A percentile compares a stretch with the other conserved stretches of the same genome.
Evolutionary conservation across 2,797 vertebrate genomes (phyloP).

Genomic region (Picus viridis): DNA sequence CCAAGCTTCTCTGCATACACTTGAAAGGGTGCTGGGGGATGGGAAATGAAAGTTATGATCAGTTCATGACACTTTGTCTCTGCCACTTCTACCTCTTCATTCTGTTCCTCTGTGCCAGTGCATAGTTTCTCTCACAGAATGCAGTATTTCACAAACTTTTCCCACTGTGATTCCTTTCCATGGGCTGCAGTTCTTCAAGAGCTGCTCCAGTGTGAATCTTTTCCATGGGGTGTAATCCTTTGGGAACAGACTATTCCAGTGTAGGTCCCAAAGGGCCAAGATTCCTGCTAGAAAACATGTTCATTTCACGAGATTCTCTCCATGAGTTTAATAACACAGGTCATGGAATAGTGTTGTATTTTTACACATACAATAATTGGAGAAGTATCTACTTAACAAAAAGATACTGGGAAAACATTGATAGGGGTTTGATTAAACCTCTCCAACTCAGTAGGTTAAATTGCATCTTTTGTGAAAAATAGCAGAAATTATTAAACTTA

Average conservation of each 20-base stretch:
- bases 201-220: neutral
- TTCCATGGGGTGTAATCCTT: neutral
- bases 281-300: neutral
- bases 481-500: conserved; percentile 8
- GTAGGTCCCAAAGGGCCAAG: neutral
- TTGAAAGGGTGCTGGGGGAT: fast-evolving
- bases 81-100: neutral
- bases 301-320: neutral
- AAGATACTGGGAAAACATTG: neutral
- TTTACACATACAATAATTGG: neutral
- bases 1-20: neutral
- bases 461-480: neutral
- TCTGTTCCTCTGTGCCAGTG: fast-evolving
- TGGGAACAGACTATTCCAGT: neutral
- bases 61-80: neutral
- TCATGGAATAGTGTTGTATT: neutral
- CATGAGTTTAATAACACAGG: neutral
- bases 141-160: neutral
- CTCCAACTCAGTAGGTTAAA: neutral
- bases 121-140: neutral
- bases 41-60: neutral
- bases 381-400: neutral
- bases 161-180: neutral
- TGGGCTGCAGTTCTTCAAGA: neutral
- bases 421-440: conserved; percentile 3